Evolutionary conservation across 2,888 invertebrate genomes (phyloP).

Genomic region (Arrhopalites spinosus): DNA sequence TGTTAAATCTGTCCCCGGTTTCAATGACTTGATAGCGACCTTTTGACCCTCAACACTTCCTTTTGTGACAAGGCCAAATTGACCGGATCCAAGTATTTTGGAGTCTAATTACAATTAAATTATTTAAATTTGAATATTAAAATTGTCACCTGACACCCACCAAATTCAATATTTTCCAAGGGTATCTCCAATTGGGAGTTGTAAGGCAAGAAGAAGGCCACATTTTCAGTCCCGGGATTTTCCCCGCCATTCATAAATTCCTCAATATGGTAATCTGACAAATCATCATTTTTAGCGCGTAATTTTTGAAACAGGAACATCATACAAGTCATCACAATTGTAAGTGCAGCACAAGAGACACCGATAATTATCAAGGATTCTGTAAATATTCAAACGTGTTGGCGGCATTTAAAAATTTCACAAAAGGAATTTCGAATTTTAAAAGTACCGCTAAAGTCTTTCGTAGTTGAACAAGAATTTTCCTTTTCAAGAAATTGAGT

Average conservation of each 20-base stretch:
- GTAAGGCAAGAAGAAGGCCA: neutral
- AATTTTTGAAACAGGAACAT: no score
- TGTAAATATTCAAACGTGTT: no score
- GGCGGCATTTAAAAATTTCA: no score
- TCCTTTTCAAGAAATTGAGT: no score
- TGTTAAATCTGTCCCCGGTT: neutral
- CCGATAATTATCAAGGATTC: no score
- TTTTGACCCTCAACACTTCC: neutral
- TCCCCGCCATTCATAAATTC: neutral
- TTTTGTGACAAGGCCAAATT: conserved; percentile 2
- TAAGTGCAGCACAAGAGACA: no score
- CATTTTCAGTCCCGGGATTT: no score
- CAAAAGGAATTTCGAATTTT: no score
- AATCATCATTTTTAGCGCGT: neutral
- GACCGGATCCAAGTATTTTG: neutral
- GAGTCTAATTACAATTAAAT: neutral
- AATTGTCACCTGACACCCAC: neutral
- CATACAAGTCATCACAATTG: no score
- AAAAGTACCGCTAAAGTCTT: no score
- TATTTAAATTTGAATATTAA: neutral
- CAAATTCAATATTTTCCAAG: neutral
- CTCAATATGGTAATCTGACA: neutral
- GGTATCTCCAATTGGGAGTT: neutral
- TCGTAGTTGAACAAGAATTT: no score
- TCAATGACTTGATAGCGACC: conserved; percentile 10